Evolutionary conservation across 2,797 vertebrate species (phyloP), one percentile per base, ranked within the genome.

Genomic region (Chrysocyon brachyurus): DNA sequence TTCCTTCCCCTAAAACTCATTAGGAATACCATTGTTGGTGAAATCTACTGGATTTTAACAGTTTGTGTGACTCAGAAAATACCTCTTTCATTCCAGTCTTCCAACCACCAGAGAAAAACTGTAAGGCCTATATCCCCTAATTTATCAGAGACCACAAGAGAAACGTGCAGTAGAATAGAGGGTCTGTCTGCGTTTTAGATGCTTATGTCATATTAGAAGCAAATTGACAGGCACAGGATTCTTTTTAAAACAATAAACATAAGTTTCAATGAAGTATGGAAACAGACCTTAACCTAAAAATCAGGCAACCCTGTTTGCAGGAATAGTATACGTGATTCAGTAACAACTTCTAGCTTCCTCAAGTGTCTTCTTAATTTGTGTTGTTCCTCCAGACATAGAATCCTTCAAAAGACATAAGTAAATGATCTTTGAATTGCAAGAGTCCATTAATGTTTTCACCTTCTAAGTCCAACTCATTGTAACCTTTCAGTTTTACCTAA

Each of bases 11-110:
- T 95, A 91, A 96, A 94, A 82, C 57, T 96, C 52, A 90, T 94
- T 97, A 95, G 90, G 81, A 59, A 70, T 86, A 91, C 22, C 8
- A 83, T 12, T 94, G 78, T 52, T 54, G 28, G 36, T 68, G 9
- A 96, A 96, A 85, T 86, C 36, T n/a, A 68, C 66, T 87, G n/a
- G 28, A 56, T 97, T 93, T 97, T 84, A 91, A 90, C 17, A 75
- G 52, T 83, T 54, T 91, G 4, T 46, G 3, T 85, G 64, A 9
- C 21, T 94, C 56, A 90, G 31, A 73, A 96, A 94, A 92, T 49
- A 40, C 36, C 12, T 90, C 54, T 93, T 94, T 94, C 36, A 82
- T 91, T 87, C 52, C 28, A 83, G 15, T 83, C 87, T 96, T 91
- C 64, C 8, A 77, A 11, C 4, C 9, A 90, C 33, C 49, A 83